Evolutionary conservation across 2,888 invertebrate genomes (phyloP).

Genomic region (Lasioglossum zephyrum): DNA sequence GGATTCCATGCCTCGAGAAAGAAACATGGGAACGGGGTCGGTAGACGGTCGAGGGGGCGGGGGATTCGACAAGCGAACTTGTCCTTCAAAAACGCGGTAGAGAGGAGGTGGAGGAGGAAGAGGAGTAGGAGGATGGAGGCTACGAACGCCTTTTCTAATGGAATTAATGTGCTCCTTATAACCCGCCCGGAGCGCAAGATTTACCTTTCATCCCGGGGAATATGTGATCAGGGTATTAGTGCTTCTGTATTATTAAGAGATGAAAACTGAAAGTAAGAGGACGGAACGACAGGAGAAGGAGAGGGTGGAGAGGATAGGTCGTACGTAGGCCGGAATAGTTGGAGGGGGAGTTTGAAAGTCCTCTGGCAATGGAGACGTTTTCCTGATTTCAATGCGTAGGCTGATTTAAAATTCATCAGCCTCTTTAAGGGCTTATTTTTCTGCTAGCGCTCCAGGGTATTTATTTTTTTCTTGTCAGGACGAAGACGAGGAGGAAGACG

Average conservation of each 20-base stretch:
- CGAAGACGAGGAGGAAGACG: constrained; percentile 66
- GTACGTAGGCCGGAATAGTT: constrained; percentile 2
- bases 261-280: constrained; percentile 78
- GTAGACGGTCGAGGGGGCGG: constrained; percentile 14
- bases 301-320: constrained; percentile 44
- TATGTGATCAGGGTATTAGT: constrained; percentile 85
- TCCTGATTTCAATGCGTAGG: constrained; percentile 82
- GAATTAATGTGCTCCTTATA: constrained; percentile 83
- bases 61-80: constrained; percentile 12
- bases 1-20: constrained; percentile 34
- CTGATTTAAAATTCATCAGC: constrained; percentile 85
- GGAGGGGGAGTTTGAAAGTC: constrained; percentile 75
- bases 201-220: constrained; percentile 83
- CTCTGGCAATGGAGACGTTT: constrained; percentile 81
- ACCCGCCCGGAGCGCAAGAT: constrained; percentile 81
- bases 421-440: constrained; percentile 84
- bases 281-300: constrained; percentile 39
- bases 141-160: constrained; percentile 79
- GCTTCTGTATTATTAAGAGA: constrained; percentile 84
- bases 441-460: constrained; percentile 82
- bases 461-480: constrained; percentile 76
- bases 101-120: not conserved
- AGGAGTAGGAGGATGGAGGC: not conserved
- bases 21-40: constrained; percentile 60
- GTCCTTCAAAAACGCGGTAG: constrained; percentile 49